Evolutionary conservation across 2,113 vertebrate species (phyloP).

Genomic region (Varanus komodoensis): DNA sequence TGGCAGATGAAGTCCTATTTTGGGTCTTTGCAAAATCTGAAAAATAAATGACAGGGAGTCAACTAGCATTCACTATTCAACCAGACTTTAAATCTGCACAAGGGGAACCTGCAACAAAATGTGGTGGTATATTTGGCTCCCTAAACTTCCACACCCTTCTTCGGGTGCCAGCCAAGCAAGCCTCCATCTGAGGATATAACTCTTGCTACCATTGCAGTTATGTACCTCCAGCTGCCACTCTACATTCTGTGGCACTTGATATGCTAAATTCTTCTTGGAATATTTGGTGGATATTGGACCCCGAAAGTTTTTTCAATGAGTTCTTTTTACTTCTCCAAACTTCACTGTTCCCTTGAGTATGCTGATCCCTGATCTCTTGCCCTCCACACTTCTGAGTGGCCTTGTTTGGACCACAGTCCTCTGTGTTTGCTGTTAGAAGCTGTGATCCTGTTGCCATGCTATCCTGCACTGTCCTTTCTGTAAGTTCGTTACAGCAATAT

Average conservation of each 20-base stretch:
- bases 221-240: neutral
- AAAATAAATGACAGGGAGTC: neutral
- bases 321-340: neutral
- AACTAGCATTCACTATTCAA: neutral
- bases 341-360: neutral
- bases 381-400: too few relatives aligned
- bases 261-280: neutral
- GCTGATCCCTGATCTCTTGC: neutral
- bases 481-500: neutral
- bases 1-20: neutral
- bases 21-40: too few relatives aligned
- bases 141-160: too few relatives aligned
- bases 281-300: neutral
- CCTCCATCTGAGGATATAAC: neutral
- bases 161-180: neutral
- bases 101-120: too few relatives aligned
- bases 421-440: neutral
- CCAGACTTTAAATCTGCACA: neutral
- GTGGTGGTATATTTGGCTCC: too few relatives aligned
- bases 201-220: neutral
- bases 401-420: neutral
- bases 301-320: too few relatives aligned
- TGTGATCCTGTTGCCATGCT: too few relatives aligned
- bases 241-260: neutral
- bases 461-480: too few relatives aligned